Percentiles rank a stretch among this genome's conserved stretches.
These are phyloP conservation scores for Mayetiola destructor DNA, from an alignment of 2,888 invertebrate genomes.

Conservation along the genomic window DNA sequence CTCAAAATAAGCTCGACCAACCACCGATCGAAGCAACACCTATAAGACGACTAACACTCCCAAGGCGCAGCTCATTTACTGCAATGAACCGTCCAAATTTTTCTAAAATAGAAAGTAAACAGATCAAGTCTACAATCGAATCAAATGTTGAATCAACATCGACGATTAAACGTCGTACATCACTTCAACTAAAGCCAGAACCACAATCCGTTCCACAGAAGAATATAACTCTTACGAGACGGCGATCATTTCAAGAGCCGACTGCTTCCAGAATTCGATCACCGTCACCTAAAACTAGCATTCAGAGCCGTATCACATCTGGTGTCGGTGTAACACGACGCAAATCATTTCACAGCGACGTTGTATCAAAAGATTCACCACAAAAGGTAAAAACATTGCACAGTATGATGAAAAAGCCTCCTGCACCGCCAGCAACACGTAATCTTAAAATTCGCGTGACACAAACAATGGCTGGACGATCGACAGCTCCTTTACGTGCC, in stretches of 20 bases:
- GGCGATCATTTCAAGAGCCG: background rate
- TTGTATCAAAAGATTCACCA: background rate
- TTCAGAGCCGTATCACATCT: background rate
- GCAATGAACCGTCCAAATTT: background rate
- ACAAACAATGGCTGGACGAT: background rate
- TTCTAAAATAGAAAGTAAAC: background rate
- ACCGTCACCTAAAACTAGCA: background rate
- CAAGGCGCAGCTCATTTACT: background rate
- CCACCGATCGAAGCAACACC: background rate
- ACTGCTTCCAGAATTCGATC: background rate
- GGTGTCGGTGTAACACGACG: background rate
- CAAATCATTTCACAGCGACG: background rate
- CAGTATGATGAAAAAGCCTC: background rate
- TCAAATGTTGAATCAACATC: background rate
- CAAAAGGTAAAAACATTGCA: background rate
- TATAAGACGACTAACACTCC: background rate
- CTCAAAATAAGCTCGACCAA: background rate
- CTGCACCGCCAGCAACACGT: background rate
- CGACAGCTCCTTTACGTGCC: background rate
- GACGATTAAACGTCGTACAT: background rate
- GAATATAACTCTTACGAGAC: background rate
- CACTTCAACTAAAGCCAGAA: background rate
- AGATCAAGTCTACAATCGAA: background rate
- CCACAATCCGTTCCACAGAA: background rate
- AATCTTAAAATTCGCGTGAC: constrained; percentile 3